Conservation (phyloP, 2,113 vertebrate species). For the Oncorhynchus keta region DNA sequence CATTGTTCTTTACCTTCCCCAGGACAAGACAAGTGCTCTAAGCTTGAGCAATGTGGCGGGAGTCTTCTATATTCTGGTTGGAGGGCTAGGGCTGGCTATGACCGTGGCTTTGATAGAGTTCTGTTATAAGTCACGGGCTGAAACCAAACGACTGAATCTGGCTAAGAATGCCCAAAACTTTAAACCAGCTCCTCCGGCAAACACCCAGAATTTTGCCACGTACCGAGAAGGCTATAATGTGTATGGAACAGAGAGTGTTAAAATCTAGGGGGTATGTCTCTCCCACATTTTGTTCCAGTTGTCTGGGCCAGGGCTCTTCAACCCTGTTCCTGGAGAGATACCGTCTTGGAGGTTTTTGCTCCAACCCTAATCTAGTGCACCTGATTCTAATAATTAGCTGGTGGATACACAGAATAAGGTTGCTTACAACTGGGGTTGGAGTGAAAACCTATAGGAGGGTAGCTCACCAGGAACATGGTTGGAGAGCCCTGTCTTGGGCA, state of each 20-base stretch:
- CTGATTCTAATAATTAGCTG: too few species aligned
- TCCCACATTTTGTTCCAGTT: neutral
- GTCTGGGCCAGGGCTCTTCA: too few species aligned
- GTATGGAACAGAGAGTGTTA: constrained; percentile 98
- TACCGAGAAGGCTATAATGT: constrained; percentile 99
- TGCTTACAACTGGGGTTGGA: too few species aligned
- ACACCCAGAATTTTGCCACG: constrained; percentile 95
- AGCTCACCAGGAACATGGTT: too few species aligned
- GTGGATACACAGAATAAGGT: too few species aligned
- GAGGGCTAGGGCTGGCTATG: constrained; percentile 97
- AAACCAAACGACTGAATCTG: constrained; percentile 96
- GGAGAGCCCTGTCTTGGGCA: neutral
- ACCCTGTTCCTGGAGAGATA: too few species aligned
- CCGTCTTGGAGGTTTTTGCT: too few species aligned
- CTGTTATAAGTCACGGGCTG: constrained; percentile 98
- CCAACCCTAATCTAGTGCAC: too few species aligned
- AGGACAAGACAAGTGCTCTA: constrained; percentile 99
- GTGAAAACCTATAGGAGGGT: too few species aligned
- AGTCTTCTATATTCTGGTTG: constrained; percentile 99
- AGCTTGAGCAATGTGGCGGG: constrained; percentile 99
- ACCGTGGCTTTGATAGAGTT: constrained; percentile 99
- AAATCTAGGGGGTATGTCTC: constrained; percentile 88
- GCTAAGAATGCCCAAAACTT: constrained; percentile 95
- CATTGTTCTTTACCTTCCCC: constrained; percentile 81
- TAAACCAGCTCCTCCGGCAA: constrained; percentile 90